Evolutionary conservation across 2,113 vertebrate genomes (phyloP), one percentile per base, ranked within the genome.

Genomic region (Mystacornis crossleyi): DNA sequence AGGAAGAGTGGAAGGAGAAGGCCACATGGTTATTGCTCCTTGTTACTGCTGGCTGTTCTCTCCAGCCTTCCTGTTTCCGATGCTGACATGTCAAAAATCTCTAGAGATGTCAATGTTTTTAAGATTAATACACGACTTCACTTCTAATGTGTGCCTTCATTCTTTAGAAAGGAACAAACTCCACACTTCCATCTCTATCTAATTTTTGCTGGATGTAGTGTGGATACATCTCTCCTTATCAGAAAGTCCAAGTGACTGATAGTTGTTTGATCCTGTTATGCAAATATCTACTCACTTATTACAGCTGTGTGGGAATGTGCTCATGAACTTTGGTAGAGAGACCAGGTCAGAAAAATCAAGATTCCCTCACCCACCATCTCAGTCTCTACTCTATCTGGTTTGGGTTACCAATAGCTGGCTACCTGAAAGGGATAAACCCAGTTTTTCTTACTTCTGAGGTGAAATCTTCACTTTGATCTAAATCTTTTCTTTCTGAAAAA

Each of bases 1-100:
- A 95, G 92, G 72, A 93, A 95, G 75, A 89, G 69, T 89, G 10
- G 71, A 94, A 95, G 82, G 67, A 92, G 83, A 91, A 94, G 86
- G 40, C 43, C 81, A 75, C 91, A 86, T 84, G 65, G 69, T 91
- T 96, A 69, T 79, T 81, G 54, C 67, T 94, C 93, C 77, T 79
- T 89, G 65, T 95, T 87, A 91, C 94, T 94, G 60, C 96, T 97
- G 83, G 83, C 91, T 96, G 69, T 96, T 95, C 81, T 97, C 89
- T 93, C 86, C 73, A 93, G 94, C 91, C 84, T 96, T 96, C 93
- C 91, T 97, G 81, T 89, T 96, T 95, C 95, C 48, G 57, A 85
- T 75, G 83, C 61, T 93, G 70, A 81, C 51, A 65, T 38, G 26
- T 83, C 50, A 94, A 69, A 95, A 93, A 81, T 57, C 91, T 79